Evolutionary conservation across 1,140 invertebrate genomes (phyloP).

Genomic region (Brachionus manjavacas): DNA sequence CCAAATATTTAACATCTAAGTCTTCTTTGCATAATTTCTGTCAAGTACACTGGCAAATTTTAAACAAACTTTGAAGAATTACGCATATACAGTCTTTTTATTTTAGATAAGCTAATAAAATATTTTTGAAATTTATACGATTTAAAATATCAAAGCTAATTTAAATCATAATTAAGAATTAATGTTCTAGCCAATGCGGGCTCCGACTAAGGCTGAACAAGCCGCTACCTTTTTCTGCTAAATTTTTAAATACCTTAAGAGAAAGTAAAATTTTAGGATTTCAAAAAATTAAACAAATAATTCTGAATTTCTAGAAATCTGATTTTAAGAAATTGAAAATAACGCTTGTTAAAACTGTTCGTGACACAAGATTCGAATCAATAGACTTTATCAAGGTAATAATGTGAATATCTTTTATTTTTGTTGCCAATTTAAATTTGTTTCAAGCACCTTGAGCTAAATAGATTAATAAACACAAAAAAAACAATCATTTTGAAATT

Average conservation of each 20-base stretch:
- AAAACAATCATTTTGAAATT: not conserved
- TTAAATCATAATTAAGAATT: not conserved
- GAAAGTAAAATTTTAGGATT: not conserved
- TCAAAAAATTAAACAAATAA: not conserved
- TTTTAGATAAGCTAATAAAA: not conserved
- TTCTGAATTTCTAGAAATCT: not conserved
- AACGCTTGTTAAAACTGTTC: not conserved
- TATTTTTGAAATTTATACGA: not conserved
- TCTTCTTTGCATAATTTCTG: not conserved
- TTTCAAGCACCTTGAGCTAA: not conserved
- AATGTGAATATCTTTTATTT: not conserved
- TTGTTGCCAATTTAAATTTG: not conserved
- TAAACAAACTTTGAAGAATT: slow-evolving; percentile 1
- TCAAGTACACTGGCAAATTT: slow-evolving; percentile 4
- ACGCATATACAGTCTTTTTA: not conserved
- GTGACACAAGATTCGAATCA: not conserved
- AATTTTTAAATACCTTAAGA: not conserved
- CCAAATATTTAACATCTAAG: not conserved
- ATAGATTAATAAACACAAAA: not conserved
- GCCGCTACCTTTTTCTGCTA: not conserved
- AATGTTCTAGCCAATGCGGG: not conserved
- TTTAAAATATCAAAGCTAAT: not conserved
- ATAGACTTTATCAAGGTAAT: not conserved
- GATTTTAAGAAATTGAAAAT: not conserved
- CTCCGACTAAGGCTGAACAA: not conserved